phyloP scores from a whole-genome alignment of 2,797 vertebrate species.

The Acipenser ruthenus region DNA sequence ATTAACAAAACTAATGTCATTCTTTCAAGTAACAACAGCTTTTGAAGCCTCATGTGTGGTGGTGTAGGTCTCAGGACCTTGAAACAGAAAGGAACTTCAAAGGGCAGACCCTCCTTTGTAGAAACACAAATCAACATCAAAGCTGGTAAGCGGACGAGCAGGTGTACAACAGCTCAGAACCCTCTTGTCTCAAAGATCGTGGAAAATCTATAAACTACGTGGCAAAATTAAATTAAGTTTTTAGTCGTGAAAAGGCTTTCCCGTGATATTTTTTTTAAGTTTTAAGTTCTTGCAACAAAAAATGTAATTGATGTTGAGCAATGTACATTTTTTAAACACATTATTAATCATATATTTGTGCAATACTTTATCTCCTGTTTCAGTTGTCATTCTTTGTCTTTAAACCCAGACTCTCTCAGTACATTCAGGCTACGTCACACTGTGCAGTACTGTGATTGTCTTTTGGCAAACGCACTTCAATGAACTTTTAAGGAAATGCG shows the following conservation, averaged over 20 bases:
- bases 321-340: slow-evolving; percentile 43
- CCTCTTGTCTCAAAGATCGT: slow-evolving; percentile 33
- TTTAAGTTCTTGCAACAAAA: slow-evolving; percentile 12
- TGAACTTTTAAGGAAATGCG: too few species aligned
- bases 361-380: too few species aligned
- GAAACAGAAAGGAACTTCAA: slow-evolving; percentile 33
- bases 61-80: neutral
- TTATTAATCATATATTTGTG: neutral
- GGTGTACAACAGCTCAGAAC: slow-evolving; percentile 37
- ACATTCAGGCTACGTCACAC: too few species aligned
- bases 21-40: too few species aligned
- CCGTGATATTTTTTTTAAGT: slow-evolving; percentile 19
- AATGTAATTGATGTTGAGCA: slow-evolving; percentile 2
- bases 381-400: too few species aligned
- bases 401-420: too few species aligned
- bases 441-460: too few species aligned
- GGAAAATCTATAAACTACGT: neutral
- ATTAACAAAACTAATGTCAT: too few species aligned
- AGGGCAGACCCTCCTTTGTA: slow-evolving; percentile 30
- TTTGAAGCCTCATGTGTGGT: neutral
- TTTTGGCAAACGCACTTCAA: too few species aligned
- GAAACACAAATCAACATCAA: slow-evolving; percentile 31
- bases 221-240: neutral
- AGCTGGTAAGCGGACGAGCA: slow-evolving; percentile 49
- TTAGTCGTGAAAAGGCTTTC: neutral